Evolutionary conservation across 2,888 invertebrate genomes (phyloP).

Genomic region (Nomada ruficornis): DNA sequence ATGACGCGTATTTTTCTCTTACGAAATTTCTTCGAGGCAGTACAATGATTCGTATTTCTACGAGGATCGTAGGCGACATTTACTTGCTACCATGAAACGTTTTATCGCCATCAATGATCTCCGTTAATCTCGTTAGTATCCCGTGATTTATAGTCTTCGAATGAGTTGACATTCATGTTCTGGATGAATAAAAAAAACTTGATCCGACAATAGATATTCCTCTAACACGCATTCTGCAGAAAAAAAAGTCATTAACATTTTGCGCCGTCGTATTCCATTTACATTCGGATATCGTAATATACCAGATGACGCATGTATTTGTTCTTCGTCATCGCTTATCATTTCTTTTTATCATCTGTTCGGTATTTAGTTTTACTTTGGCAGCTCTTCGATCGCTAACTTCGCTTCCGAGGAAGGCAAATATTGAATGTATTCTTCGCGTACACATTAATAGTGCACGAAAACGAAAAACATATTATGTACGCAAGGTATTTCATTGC

Average conservation of each 20-base stretch:
- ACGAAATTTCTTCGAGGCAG: not conserved
- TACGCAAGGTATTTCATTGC: too few species aligned
- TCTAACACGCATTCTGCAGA: not conserved
- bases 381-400: not conserved
- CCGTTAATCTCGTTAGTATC: too few species aligned
- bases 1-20: not conserved
- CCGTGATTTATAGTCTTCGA: not conserved
- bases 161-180: not conserved
- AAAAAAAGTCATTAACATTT: not conserved
- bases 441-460: not conserved
- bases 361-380: too few species aligned
- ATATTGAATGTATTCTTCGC: not conserved
- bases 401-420: too few species aligned
- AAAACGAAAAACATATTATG: not conserved
- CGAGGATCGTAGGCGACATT: not conserved
- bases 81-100: too few species aligned
- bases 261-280: not conserved
- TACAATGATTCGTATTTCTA: not conserved
- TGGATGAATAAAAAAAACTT: not conserved
- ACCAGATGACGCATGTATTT: not conserved
- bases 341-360: not conserved
- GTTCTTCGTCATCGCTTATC: not conserved
- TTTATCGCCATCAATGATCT: too few species aligned
- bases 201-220: not conserved
- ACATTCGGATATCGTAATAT: not conserved